Evolutionary conservation across 2,888 invertebrate genomes (phyloP), one percentile per base, ranked within the genome.

Genomic region (Nesidiocoris tenuis): DNA sequence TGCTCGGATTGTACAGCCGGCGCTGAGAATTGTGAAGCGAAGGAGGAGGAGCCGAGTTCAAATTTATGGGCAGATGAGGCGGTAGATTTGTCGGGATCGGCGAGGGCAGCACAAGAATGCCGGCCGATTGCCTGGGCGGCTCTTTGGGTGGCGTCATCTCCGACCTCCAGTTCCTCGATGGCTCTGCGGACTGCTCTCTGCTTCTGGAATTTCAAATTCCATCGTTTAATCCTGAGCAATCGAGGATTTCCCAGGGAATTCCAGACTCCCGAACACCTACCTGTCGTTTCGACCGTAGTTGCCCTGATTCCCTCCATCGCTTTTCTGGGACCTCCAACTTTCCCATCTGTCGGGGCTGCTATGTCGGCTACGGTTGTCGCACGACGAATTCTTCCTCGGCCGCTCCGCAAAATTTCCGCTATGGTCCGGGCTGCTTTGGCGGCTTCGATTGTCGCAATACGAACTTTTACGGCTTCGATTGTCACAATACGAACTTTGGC

Each of bases 1-100:
- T 89, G 79, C 87, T 87, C 0, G 88, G 89, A 83, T 90, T 88
- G 80, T 86, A 90, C 3, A 90, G 83, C 17, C 86, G 87, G 80
- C 87, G 76, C 77, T 76, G 76, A 76, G 76, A 79, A 25, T 59
- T 57, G n/a, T 64, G 59, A 64, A 68, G 77, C 17, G 76, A 17
- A 0, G 66, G 18, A 7, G 65, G 21, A 2, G 19, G 9, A 3
- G 61, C 19, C 16, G 23, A 24, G 2, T 57, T 64, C 9, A 21
- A 1, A 17, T 21, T 54, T n/a, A n/a, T n/a, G n/a, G n/a, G n/a
- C 19, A 18, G 17, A 17, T 17, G 56, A 5, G 74, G 67, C n/a
- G 75, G 65, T 2, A 55, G 24, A 21, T 78, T 78, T 16, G 81
- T 80, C 17, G 23, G 25, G 5, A 78, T 61, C 3, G 76, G 70